These are phyloP conservation scores for Cosmia pyralina DNA, from an alignment of 2,888 invertebrate genomes.

Conservation along the genomic window DNA sequence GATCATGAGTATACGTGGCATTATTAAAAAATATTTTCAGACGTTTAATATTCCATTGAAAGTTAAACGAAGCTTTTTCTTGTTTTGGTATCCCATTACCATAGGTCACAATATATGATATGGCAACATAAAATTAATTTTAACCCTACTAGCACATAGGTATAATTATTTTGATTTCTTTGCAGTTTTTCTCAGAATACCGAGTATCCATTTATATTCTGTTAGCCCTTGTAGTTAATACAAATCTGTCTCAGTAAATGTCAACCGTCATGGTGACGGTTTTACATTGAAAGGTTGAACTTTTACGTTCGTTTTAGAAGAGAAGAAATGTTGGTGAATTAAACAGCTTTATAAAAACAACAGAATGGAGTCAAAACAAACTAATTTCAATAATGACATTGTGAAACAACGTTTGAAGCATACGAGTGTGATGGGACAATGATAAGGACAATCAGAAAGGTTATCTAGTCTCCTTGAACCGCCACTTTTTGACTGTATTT, in stretches of 20 bases:
- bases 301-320: conserved; percentile 58
- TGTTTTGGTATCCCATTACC: conserved; percentile 43
- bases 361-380: conserved; percentile 65
- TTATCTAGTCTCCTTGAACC: conserved; percentile 87
- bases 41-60: conserved; percentile 10
- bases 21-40: conserved; percentile 16
- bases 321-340: conserved; percentile 22
- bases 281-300: conserved; percentile 51
- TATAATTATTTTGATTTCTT: conserved; percentile 64
- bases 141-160: conserved; percentile 58
- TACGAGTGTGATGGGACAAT: conserved; percentile 77
- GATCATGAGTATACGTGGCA: conserved; percentile 30
- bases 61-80: conserved; percentile 18
- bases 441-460: conserved; percentile 86
- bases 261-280: conserved; percentile 65
- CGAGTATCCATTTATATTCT: conserved; percentile 55
- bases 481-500: conserved; percentile 80
- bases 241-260: conserved; percentile 65
- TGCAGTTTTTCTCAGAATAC: conserved; percentile 62
- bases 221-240: conserved; percentile 63
- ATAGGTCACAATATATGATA: conserved; percentile 47
- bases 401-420: conserved; percentile 73
- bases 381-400: conserved; percentile 75
- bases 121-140: conserved; percentile 51
- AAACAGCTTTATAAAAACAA: conserved; percentile 36